These are phyloP conservation scores for Ceuthmochares aereus DNA, from an alignment of 2,113 vertebrate species.

Conservation along the genomic window DNA sequence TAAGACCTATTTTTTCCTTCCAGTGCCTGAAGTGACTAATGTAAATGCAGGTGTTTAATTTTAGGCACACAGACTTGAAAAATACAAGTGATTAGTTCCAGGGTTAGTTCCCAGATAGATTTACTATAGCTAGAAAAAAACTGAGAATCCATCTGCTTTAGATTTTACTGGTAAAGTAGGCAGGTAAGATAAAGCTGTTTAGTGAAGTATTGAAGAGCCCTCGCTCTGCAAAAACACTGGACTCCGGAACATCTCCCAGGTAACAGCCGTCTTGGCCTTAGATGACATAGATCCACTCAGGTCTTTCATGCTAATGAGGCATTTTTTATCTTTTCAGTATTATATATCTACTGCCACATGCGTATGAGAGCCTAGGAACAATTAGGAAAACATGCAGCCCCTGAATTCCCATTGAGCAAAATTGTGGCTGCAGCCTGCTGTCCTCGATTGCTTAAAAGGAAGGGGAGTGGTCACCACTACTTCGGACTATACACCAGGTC, in stretches of 20 bases:
- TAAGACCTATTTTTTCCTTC: neutral
- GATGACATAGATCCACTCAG: neutral
- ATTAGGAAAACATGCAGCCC: neutral
- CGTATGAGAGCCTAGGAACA: neutral
- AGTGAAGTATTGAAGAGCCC: neutral
- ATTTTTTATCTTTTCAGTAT: neutral
- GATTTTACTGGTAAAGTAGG: neutral
- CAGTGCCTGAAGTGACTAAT: neutral
- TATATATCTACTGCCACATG: neutral
- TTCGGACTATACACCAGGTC: neutral
- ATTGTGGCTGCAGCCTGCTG: neutral
- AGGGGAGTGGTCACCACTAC: neutral
- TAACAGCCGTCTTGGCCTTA: neutral
- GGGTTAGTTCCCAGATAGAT: slow-evolving; percentile 8
- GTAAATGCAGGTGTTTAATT: neutral
- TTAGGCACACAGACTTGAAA: slow-evolving; percentile 21
- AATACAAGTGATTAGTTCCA: slow-evolving; percentile 43
- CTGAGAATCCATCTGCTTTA: neutral
- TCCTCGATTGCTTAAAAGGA: neutral
- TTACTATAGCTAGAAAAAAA: neutral
- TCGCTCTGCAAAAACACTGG: neutral
- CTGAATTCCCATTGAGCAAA: neutral
- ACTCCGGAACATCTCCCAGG: neutral
- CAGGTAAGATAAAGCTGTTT: neutral
- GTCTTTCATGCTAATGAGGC: neutral